Conservation (phyloP, 2,888 invertebrate genomes). For the Melieria omissa region DNA sequence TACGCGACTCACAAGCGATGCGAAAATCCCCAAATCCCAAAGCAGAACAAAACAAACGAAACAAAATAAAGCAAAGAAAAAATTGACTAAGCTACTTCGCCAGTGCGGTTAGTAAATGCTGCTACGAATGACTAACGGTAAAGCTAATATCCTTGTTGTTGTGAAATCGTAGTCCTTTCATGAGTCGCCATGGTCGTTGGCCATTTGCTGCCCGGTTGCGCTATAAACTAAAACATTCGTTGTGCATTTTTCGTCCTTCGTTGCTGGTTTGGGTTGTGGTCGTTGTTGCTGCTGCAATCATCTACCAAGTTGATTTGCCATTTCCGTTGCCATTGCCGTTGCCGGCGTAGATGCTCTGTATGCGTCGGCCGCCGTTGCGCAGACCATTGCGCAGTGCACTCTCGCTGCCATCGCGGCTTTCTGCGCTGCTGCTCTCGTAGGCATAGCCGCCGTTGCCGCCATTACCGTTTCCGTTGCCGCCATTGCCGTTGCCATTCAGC, state of each 20-base stretch:
- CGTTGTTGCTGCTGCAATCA: slow-evolving; percentile 28
- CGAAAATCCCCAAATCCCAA: slow-evolving; percentile 18
- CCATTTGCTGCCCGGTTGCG: not conserved
- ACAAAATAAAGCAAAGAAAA: not conserved
- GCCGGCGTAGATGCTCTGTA: slow-evolving; percentile 39
- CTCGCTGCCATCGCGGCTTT: slow-evolving; percentile 10
- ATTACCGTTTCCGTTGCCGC: slow-evolving; percentile 25
- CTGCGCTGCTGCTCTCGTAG: slow-evolving; percentile 11
- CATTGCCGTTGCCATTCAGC: slow-evolving; percentile 34
- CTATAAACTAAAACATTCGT: slow-evolving; percentile 10
- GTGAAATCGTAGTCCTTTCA: slow-evolving; percentile 25
- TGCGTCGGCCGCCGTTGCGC: slow-evolving; percentile 34
- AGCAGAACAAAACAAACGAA: not conserved
- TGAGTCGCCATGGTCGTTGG: not conserved
- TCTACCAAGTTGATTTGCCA: slow-evolving; percentile 39
- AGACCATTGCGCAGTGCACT: slow-evolving; percentile 34
- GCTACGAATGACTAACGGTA: slow-evolving; percentile 2
- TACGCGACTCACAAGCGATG: no score
- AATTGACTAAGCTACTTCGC: slow-evolving; percentile 6
- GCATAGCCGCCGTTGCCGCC: slow-evolving; percentile 5
- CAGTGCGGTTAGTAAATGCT: slow-evolving; percentile 9
- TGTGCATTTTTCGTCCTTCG: not conserved
- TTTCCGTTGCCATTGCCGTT: slow-evolving; percentile 41
- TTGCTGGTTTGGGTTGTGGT: slow-evolving; percentile 25
- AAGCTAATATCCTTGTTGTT: not conserved